These are phyloP conservation scores for Erpornis zantholeuca DNA, from an alignment of 2,113 vertebrate genomes.

Conservation along the genomic window DNA sequence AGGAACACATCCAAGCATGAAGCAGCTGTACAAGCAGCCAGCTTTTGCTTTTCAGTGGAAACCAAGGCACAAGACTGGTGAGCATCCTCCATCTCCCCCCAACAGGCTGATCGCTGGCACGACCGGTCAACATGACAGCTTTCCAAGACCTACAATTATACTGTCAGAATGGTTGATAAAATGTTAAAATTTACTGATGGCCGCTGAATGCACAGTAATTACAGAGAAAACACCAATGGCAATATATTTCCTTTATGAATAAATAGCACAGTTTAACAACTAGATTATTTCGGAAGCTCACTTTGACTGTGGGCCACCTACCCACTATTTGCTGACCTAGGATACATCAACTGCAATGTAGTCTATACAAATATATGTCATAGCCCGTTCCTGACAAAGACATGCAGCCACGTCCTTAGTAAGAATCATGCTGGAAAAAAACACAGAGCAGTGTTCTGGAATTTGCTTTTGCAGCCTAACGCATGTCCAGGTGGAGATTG, in stretches of 20 bases:
- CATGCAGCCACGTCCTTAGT: fast-evolving
- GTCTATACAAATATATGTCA: neutral
- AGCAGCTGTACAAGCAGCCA: neutral
- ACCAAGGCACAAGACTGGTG: neutral
- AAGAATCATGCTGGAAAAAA: neutral
- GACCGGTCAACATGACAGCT: neutral
- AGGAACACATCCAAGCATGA: neutral
- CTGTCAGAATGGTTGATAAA: neutral
- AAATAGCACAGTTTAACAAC: neutral
- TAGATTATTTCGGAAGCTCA: neutral
- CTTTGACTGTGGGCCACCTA: neutral
- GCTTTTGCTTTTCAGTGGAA: neutral
- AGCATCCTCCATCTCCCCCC: neutral
- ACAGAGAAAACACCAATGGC: neutral
- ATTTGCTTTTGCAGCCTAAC: neutral
- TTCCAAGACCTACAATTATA: neutral
- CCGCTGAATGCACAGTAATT: neutral
- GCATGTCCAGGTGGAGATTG: neutral
- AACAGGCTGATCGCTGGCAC: neutral
- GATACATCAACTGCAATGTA: neutral
- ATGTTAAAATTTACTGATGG: neutral
- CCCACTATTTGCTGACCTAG: neutral
- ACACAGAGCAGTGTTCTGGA: neutral
- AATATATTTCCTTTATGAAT: neutral
- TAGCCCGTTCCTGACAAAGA: neutral